phyloP scores from a whole-genome alignment of 2,113 vertebrate species.

The Syngnathus floridae region DNA sequence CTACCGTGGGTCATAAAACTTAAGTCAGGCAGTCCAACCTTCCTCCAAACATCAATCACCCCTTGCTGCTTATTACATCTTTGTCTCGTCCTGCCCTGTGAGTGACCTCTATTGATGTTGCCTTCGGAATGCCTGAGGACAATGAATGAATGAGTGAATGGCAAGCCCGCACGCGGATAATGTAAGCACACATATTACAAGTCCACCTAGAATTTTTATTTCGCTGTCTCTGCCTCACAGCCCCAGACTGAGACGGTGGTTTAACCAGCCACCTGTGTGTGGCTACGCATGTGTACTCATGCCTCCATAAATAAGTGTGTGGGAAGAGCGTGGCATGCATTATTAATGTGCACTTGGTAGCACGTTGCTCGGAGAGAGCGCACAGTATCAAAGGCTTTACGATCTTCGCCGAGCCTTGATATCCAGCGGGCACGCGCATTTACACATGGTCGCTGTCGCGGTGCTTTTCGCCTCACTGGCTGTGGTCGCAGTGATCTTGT shows the following conservation, averaged over 20 bases:
- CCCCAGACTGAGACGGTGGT: constrained; percentile 22
- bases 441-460: background rate
- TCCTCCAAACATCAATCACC: constrained; percentile 39
- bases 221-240: constrained; percentile 12
- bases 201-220: constrained; percentile 13
- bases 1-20: background rate
- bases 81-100: constrained; percentile 20
- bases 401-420: constrained; percentile 17
- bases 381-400: constrained; percentile 43
- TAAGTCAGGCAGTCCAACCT: constrained; percentile 14
- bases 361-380: constrained; percentile 26
- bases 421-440: background rate
- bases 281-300: constrained; percentile 14
- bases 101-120: constrained; percentile 39
- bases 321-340: constrained; percentile 44
- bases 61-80: constrained; percentile 32
- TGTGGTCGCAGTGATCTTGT: background rate
- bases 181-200: background rate
- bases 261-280: constrained; percentile 40
- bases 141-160: constrained; percentile 25
- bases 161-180: background rate
- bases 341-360: constrained; percentile 46
- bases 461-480: background rate
- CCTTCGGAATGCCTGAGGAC: constrained; percentile 26
- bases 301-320: constrained; percentile 42